Evolutionary conservation across 2,797 vertebrate genomes (phyloP).

Genomic region (Rhinichthys osculus): DNA sequence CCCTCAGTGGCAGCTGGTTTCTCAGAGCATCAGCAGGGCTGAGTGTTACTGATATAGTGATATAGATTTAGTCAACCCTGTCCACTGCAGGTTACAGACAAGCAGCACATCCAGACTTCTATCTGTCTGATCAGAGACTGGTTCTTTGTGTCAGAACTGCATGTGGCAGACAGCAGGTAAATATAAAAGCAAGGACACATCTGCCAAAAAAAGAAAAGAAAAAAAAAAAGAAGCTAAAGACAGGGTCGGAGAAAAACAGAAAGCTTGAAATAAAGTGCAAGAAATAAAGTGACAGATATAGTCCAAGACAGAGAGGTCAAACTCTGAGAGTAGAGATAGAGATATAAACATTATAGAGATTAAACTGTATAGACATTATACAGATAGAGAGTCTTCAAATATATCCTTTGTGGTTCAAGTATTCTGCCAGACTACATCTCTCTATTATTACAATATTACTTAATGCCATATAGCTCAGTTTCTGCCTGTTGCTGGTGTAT

Average conservation of each 20-base stretch:
- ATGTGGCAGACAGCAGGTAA: conserved; percentile 37
- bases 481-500: too few species aligned
- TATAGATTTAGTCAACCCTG: conserved; percentile 27
- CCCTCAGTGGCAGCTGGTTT: conserved; percentile 14
- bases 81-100: conserved; percentile 22
- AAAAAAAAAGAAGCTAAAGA: background rate
- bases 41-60: conserved; percentile 30
- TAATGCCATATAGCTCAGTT: too few species aligned
- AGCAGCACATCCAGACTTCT: background rate
- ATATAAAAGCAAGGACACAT: conserved; percentile 11
- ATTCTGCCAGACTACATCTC: background rate
- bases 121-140: conserved; percentile 23
- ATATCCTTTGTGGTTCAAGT: background rate
- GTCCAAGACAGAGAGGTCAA: background rate
- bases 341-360: too few species aligned
- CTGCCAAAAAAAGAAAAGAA: background rate
- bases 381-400: background rate
- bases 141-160: conserved; percentile 20
- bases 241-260: background rate
- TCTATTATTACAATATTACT: background rate
- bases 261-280: background rate
- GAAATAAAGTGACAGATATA: too few species aligned
- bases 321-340: background rate
- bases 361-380: too few species aligned
- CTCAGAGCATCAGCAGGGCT: background rate